These are phyloP conservation scores for Tetraneura akinire DNA, from an alignment of 1,140 invertebrate genomes.

Conservation along the genomic window DNA sequence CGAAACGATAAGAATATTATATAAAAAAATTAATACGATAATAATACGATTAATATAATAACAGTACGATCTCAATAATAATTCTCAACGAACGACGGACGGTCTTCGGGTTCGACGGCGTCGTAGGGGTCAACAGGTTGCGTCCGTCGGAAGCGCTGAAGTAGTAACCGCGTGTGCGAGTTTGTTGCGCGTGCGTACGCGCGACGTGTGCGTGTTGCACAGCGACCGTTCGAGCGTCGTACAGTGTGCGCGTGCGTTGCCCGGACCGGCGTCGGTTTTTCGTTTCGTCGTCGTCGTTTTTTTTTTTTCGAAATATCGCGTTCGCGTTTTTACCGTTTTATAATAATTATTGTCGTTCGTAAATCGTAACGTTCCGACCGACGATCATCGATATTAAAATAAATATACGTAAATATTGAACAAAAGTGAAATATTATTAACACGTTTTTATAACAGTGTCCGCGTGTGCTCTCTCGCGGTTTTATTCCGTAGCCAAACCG, in stretches of 20 bases:
- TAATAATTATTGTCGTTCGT: too few relatives aligned
- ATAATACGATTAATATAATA: too few relatives aligned
- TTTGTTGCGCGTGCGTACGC: background rate
- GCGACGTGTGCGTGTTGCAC: slow-evolving; percentile 24
- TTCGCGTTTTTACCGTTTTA: background rate
- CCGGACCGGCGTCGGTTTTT: background rate
- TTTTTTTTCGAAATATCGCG: background rate
- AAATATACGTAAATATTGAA: too few relatives aligned
- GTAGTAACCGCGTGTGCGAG: slow-evolving; percentile 7
- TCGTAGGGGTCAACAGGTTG: slow-evolving; percentile 30
- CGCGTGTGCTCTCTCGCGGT: too few relatives aligned
- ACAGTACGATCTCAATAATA: too few relatives aligned
- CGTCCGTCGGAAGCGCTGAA: slow-evolving; percentile 27
- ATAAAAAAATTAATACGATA: too few relatives aligned
- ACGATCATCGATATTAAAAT: too few relatives aligned
- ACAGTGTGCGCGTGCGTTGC: slow-evolving; percentile 29
- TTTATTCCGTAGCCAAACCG: too few relatives aligned
- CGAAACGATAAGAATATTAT: background rate
- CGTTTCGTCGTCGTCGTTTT: background rate
- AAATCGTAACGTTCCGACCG: background rate
- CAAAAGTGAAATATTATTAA: too few relatives aligned
- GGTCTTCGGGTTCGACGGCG: background rate
- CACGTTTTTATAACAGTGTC: too few relatives aligned
- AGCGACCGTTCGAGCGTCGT: slow-evolving; percentile 39
- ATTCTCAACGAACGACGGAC: too few relatives aligned